These are phyloP conservation scores for Sinelater perroti DNA, from an alignment of 2,888 invertebrate species.

Conservation along the genomic window DNA sequence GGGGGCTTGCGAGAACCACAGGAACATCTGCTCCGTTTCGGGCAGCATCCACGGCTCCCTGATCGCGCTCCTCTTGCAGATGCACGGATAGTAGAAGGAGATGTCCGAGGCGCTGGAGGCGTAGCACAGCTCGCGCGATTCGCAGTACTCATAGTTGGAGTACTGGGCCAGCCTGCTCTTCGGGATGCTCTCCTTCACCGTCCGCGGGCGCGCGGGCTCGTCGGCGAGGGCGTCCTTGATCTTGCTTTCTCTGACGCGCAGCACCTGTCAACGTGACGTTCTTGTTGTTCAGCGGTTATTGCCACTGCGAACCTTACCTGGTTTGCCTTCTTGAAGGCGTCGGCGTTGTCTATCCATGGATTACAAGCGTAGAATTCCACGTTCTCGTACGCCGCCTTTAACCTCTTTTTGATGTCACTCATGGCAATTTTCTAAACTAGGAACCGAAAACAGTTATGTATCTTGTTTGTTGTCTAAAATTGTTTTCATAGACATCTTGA, in stretches of 20 bases:
- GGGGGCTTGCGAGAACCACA: slow-evolving; percentile 48
- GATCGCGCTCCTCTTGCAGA: slow-evolving; percentile 33
- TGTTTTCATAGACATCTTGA: too few species aligned
- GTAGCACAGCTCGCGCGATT: slow-evolving; percentile 61
- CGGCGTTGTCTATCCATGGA: slow-evolving; percentile 51
- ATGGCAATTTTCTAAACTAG: too few species aligned
- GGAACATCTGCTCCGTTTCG: slow-evolving; percentile 61
- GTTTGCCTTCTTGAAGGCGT: slow-evolving; percentile 51
- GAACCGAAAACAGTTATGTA: too few species aligned
- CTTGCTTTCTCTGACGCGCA: slow-evolving; percentile 49
- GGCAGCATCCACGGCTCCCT: slow-evolving; percentile 71
- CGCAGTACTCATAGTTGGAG: slow-evolving; percentile 63
- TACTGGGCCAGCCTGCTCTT: slow-evolving; percentile 68
- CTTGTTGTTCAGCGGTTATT: background rate
- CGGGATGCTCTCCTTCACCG: slow-evolving; percentile 72
- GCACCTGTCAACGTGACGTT: slow-evolving; percentile 49
- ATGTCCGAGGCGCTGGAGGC: slow-evolving; percentile 44
- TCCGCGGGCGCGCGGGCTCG: slow-evolving; percentile 56
- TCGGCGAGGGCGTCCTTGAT: slow-evolving; percentile 48
- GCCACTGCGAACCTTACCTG: slow-evolving; percentile 48
- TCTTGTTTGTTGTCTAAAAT: too few species aligned
- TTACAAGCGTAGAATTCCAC: slow-evolving; percentile 54
- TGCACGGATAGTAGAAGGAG: slow-evolving; percentile 42
- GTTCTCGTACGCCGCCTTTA: slow-evolving; percentile 55
- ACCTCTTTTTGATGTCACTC: slow-evolving; percentile 45